Conservation (phyloP, 2,113 vertebrate genomes). For the Labrus mixtus region DNA sequence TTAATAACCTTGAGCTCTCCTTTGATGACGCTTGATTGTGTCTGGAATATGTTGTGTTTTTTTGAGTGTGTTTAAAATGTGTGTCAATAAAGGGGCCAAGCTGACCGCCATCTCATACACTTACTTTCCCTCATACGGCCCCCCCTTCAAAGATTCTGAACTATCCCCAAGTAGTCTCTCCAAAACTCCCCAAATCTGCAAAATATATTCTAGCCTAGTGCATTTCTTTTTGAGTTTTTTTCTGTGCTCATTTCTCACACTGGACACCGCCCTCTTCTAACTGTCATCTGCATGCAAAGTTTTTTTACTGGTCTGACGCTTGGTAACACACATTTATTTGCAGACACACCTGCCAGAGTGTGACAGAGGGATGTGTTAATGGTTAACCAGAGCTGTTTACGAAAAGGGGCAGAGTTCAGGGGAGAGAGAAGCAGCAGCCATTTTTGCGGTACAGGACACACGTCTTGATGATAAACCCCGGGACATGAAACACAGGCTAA, state of each 20-base stretch:
- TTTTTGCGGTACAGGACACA: constrained; percentile 56
- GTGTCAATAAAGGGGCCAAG: too few species aligned
- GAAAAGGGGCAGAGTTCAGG: constrained; percentile 65
- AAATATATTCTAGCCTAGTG: too few species aligned
- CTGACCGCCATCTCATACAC: too few species aligned
- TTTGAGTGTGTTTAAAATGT: too few species aligned
- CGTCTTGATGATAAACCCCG: background rate
- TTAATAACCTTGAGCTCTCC: too few species aligned
- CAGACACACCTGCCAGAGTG: background rate
- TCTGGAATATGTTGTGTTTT: too few species aligned
- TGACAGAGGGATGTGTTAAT: constrained; percentile 67
- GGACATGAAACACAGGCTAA: constrained; percentile 30
- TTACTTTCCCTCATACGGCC: too few species aligned
- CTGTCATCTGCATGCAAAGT: background rate
- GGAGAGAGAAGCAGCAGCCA: constrained; percentile 60
- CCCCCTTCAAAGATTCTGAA: too few species aligned
- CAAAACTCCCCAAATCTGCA: too few species aligned
- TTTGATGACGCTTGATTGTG: too few species aligned
- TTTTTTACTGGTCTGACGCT: background rate
- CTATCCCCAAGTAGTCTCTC: too few species aligned
- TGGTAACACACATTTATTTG: background rate
- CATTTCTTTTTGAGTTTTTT: too few species aligned
- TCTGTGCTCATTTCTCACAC: background rate
- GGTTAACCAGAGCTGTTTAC: constrained; percentile 72
- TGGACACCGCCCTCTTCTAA: background rate